phyloP scores from a whole-genome alignment of 2,888 invertebrate genomes.

The Dione vanillae region DNA sequence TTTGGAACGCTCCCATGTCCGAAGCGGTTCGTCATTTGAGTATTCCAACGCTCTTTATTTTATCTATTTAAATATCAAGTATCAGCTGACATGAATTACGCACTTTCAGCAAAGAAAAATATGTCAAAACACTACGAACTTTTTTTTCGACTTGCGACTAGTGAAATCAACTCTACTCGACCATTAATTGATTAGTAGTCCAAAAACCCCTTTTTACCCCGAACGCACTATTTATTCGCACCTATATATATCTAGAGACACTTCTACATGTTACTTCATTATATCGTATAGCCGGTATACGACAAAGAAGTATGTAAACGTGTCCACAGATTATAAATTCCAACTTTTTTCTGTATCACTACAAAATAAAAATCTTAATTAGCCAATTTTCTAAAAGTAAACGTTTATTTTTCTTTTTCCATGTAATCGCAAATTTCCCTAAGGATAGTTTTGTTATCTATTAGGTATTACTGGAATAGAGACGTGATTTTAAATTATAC shows the following conservation, averaged over 20 bases:
- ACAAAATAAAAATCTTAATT: slow-evolving; percentile 66
- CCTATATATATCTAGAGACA: slow-evolving; percentile 74
- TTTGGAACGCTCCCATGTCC: slow-evolving; percentile 74
- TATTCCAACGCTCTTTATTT: slow-evolving; percentile 68
- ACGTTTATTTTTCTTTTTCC: slow-evolving; percentile 58
- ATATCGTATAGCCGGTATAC: slow-evolving; percentile 74
- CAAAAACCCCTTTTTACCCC: slow-evolving; percentile 76
- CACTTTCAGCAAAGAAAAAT: slow-evolving; percentile 86
- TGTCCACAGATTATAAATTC: slow-evolving; percentile 51
- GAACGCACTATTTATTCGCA: slow-evolving; percentile 79
- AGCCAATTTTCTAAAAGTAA: slow-evolving; percentile 73
- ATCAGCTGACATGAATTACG: slow-evolving; percentile 85
- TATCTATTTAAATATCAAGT: slow-evolving; percentile 70
- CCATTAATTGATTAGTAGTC: slow-evolving; percentile 80
- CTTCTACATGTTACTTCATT: slow-evolving; percentile 63
- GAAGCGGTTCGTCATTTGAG: slow-evolving; percentile 64
- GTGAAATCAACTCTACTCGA: slow-evolving; percentile 85
- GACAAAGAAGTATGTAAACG: slow-evolving; percentile 61
- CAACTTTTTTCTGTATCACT: slow-evolving; percentile 61
- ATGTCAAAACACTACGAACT: slow-evolving; percentile 85
- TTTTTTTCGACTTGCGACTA: slow-evolving; percentile 84
- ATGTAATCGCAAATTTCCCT: slow-evolving; percentile 60
- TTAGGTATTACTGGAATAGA: slow-evolving; percentile 42
- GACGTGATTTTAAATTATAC: slow-evolving; percentile 44
- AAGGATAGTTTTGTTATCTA: slow-evolving; percentile 49